These are phyloP conservation scores for Melinopterus prodromus DNA, from an alignment of 2,888 invertebrate genomes.

Conservation along the genomic window DNA sequence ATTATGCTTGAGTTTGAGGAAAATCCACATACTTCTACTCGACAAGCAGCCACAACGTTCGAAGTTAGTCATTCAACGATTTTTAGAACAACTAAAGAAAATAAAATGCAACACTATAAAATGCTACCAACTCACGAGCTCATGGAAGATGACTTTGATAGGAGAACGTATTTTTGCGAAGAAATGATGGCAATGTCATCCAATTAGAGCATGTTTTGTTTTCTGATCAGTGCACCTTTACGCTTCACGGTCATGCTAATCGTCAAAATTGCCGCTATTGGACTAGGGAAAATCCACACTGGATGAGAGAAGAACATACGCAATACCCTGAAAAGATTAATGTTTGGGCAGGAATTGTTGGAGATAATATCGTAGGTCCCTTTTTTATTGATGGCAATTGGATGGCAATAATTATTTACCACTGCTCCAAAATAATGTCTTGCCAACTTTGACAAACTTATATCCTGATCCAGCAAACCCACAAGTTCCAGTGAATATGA, in stretches of 20 bases:
- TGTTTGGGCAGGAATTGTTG: constrained; percentile 27
- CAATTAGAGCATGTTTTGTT: constrained; percentile 16
- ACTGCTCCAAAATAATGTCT: constrained; percentile 24
- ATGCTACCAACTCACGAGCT: constrained; percentile 30
- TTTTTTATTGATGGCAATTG: constrained; percentile 14
- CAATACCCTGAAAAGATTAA: constrained; percentile 21
- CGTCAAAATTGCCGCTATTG: constrained; percentile 28
- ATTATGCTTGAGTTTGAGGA: too few relatives aligned
- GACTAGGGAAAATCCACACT: constrained; percentile 25
- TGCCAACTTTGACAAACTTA: constrained; percentile 27
- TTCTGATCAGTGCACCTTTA: constrained; percentile 26
- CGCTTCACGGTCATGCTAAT: constrained; percentile 27
- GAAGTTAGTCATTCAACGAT: too few relatives aligned
- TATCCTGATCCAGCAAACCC: constrained; percentile 25
- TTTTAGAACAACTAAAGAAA: constrained; percentile 22
- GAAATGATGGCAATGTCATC: constrained; percentile 33
- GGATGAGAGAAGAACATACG: constrained; percentile 18
- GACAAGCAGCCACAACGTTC: too few relatives aligned
- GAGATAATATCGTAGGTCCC: constrained; percentile 1
- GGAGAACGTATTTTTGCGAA: constrained; percentile 35
- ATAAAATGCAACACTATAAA: not conserved
- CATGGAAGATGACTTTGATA: constrained; percentile 31
- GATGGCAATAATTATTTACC: constrained; percentile 20
- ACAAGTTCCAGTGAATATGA: constrained; percentile 25
- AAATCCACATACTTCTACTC: too few relatives aligned